Percentiles rank a stretch among this genome's conserved stretches.
phyloP scores from a whole-genome alignment of 2,113 vertebrate genomes.

The Manacus vitellinus region DNA sequence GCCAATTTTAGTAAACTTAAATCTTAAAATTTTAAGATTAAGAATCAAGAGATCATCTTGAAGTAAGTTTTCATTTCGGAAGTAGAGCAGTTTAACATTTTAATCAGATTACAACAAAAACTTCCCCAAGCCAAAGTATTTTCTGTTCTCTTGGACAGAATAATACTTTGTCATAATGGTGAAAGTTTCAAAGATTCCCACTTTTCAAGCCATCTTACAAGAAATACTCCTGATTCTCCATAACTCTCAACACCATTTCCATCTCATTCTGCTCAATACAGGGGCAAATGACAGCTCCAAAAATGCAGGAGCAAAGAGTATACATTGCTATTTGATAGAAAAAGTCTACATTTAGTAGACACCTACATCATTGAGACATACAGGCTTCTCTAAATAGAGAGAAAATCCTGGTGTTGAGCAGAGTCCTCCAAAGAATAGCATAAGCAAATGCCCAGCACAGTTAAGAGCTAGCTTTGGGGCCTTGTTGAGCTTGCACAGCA shows the following conservation, averaged over 20 bases:
- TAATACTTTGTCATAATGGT: neutral
- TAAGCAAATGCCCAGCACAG: neutral
- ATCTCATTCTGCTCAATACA: neutral
- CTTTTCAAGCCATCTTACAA: neutral
- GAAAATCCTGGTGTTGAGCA: neutral
- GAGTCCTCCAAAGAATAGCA: neutral
- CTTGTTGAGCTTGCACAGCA: neutral
- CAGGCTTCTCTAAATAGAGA: neutral
- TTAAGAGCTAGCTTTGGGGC: neutral
- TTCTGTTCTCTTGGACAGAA: neutral
- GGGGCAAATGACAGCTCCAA: neutral
- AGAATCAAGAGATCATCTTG: neutral
- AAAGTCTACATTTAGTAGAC: neutral
- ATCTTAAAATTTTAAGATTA: neutral
- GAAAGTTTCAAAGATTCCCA: neutral
- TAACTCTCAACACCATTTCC: neutral
- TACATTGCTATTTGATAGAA: neutral
- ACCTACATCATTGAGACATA: neutral
- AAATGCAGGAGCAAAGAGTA: neutral
- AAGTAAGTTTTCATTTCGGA: neutral
- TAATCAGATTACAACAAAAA: neutral
- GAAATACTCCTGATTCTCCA: neutral
- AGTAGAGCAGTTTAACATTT: neutral
- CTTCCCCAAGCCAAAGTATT: neutral
- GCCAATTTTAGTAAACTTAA: neutral